These are phyloP conservation scores for Cariama cristata DNA, from an alignment of 2,113 vertebrate genomes.

Conservation along the genomic window DNA sequence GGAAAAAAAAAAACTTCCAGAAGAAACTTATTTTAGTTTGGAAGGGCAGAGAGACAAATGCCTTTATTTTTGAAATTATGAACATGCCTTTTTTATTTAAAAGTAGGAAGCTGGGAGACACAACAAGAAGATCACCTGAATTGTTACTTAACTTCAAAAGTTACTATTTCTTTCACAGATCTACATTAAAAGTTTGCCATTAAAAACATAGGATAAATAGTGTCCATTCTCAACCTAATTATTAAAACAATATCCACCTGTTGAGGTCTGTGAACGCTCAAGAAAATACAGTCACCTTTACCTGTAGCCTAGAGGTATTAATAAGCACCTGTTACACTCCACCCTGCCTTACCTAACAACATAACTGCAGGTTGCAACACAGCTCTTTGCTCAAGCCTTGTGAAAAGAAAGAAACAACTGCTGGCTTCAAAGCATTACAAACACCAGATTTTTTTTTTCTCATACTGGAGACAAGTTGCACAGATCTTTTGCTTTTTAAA, in stretches of 20 bases:
- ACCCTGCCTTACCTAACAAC: slow-evolving; percentile 60
- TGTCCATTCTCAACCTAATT: not conserved
- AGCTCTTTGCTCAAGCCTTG: slow-evolving; percentile 12
- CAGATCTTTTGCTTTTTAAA: not conserved
- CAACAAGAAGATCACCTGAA: not conserved
- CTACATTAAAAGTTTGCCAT: not conserved
- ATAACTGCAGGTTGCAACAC: slow-evolving; percentile 62
- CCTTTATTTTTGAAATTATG: not conserved
- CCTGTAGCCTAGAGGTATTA: slow-evolving; percentile 74
- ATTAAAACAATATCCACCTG: slow-evolving; percentile 52
- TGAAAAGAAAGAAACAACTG: slow-evolving; percentile 34
- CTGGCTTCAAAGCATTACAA: not conserved
- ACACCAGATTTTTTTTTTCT: not conserved
- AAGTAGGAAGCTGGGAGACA: not conserved
- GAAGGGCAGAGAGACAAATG: rapidly evolving
- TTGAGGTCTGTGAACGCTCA: not conserved
- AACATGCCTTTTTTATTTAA: not conserved
- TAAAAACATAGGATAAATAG: not conserved
- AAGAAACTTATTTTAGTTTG: not conserved
- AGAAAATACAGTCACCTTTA: slow-evolving; percentile 55
- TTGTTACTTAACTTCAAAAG: not conserved
- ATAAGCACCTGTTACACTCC: slow-evolving; percentile 69
- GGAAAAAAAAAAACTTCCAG: not conserved
- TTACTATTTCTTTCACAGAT: not conserved
- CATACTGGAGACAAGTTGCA: not conserved